Conservation (phyloP, 1,140 invertebrate species). For the Sycophaga agraensis region DNA sequence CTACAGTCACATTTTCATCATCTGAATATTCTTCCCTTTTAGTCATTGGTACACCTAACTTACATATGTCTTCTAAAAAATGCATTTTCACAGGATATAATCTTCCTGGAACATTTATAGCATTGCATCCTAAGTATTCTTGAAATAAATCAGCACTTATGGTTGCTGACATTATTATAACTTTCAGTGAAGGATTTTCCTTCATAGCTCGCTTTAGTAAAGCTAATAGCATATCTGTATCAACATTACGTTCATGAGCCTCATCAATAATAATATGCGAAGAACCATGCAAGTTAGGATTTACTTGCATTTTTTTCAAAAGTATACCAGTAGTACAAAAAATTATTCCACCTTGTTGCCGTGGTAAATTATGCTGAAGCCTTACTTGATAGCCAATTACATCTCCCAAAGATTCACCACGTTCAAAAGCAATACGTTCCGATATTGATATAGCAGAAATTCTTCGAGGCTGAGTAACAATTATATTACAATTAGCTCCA, state of each 20-base stretch:
- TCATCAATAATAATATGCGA: slow-evolving; percentile 79
- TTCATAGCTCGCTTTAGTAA: slow-evolving; percentile 59
- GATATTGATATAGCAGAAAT: slow-evolving; percentile 89
- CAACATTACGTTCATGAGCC: slow-evolving; percentile 72
- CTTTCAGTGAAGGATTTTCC: slow-evolving; percentile 55
- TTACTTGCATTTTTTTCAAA: slow-evolving; percentile 66
- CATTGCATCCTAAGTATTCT: slow-evolving; percentile 67
- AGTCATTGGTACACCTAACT: background rate
- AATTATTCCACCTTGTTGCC: slow-evolving; percentile 57
- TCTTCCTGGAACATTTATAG: slow-evolving; percentile 58
- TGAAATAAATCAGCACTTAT: slow-evolving; percentile 73
- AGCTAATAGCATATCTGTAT: slow-evolving; percentile 65
- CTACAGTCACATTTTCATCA: slow-evolving; percentile 31
- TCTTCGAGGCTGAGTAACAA: slow-evolving; percentile 86
- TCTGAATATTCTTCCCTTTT: slow-evolving; percentile 9
- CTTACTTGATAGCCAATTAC: slow-evolving; percentile 81
- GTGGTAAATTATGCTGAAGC: slow-evolving; percentile 36
- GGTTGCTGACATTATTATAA: slow-evolving; percentile 88
- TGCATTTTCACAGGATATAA: slow-evolving; percentile 62
- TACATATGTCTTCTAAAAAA: slow-evolving; percentile 58
- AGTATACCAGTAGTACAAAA: slow-evolving; percentile 79
- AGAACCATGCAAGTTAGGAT: slow-evolving; percentile 55
- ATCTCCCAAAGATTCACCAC: slow-evolving; percentile 75
- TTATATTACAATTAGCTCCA: slow-evolving; percentile 68
- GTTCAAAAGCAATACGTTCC: slow-evolving; percentile 79